These are phyloP conservation scores for Calvadosia cruxmelitensis DNA, from an alignment of 30 jellyfish, hydroid and myxozoan species.

Conservation along the genomic window DNA sequence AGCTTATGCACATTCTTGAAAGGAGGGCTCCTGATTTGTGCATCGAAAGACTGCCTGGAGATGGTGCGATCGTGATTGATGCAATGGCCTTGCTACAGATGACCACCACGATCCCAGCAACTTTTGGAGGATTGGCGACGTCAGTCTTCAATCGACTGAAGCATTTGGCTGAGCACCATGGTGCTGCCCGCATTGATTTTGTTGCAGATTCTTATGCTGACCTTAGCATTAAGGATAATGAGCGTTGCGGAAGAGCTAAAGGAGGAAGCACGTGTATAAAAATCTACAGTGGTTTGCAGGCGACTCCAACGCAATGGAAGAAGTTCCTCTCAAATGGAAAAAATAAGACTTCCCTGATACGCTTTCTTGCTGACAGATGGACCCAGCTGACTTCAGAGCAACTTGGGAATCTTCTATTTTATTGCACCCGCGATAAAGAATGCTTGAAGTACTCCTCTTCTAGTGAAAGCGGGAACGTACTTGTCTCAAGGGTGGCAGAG, in stretches of 20 bases:
- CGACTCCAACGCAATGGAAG: constrained; percentile 18
- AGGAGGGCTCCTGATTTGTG: neutral
- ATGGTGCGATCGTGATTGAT: neutral
- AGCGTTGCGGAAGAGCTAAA: constrained; percentile 18
- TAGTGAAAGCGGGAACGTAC: neutral
- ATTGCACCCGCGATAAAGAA: neutral
- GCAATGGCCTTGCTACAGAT: neutral
- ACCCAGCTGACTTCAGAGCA: neutral
- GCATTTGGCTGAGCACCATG: constrained; percentile 4
- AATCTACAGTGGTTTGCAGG: constrained; percentile 8
- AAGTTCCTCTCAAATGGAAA: constrained; percentile 22
- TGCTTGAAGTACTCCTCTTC: too few relatives aligned
- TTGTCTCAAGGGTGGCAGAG: neutral
- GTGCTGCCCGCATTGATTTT: constrained; percentile 21
- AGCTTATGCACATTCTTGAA: neutral
- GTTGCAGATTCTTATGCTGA: constrained; percentile 21
- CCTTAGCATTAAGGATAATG: constrained; percentile 15
- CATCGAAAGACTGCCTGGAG: neutral
- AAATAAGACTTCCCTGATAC: constrained; percentile 11
- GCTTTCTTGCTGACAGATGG: neutral
- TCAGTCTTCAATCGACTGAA: neutral
- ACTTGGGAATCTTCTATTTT: neutral
- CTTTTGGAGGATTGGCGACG: neutral
- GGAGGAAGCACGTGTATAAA: constrained; percentile 11
- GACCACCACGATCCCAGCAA: neutral